These are phyloP conservation scores for Orgyia antiqua DNA, from an alignment of 2,888 invertebrate species.

Conservation along the genomic window DNA sequence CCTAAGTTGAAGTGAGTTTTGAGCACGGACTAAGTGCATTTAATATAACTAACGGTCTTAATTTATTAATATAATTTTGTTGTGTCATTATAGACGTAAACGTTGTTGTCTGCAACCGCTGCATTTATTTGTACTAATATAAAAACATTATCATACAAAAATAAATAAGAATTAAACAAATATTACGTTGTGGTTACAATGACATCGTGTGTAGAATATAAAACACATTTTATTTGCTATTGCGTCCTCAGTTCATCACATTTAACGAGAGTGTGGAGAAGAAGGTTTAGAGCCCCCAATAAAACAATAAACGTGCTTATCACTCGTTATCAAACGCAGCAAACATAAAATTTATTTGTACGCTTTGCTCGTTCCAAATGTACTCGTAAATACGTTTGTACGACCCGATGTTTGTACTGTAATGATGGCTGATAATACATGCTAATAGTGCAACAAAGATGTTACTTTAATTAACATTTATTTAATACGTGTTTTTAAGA, in stretches of 20 bases:
- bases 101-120: too few species aligned
- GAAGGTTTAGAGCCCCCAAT: conserved; percentile 53
- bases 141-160: too few species aligned
- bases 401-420: conserved; percentile 57
- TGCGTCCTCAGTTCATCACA: conserved; percentile 33
- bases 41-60: too few species aligned
- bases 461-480: background rate
- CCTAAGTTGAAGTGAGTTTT: too few species aligned
- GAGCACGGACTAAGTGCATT: too few species aligned
- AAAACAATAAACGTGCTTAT: conserved; percentile 73
- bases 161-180: conserved; percentile 19
- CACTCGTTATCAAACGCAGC: conserved; percentile 61
- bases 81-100: too few species aligned
- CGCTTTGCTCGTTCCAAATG: conserved; percentile 41
- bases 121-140: too few species aligned
- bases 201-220: conserved; percentile 20
- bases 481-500: too few species aligned
- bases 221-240: conserved; percentile 39
- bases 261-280: conserved; percentile 31
- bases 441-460: conserved; percentile 21
- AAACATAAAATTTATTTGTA: conserved; percentile 68
- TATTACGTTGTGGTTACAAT: conserved; percentile 12
- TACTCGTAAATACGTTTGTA: conserved; percentile 55
- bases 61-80: too few species aligned
- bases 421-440: conserved; percentile 44